Percentiles rank a stretch among this genome's conserved stretches.
Conservation (phyloP, 2,113 vertebrate species). For the Pachycephala philippinensis region DNA sequence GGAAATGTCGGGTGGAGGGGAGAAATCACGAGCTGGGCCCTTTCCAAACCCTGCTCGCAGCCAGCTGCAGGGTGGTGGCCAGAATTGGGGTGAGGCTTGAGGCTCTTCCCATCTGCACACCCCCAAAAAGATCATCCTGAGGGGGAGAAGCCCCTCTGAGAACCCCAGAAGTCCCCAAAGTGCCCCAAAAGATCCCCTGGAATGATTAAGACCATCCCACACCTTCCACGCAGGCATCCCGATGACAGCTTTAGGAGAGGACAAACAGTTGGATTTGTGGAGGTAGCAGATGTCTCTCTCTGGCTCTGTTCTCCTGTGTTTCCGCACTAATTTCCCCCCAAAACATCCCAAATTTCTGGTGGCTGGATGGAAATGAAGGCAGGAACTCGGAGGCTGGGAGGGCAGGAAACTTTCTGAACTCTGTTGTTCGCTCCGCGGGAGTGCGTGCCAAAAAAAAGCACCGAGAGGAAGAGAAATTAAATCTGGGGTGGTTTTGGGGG, state of each 20-base stretch:
- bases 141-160: rapidly evolving
- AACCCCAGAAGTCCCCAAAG: background rate
- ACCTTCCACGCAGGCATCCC: background rate
- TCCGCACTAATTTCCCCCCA: background rate
- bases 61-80: background rate
- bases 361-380: background rate
- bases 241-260: constrained; percentile 23
- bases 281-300: background rate
- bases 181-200: background rate
- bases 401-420: constrained; percentile 13
- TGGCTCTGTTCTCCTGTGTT: rapidly evolving
- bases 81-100: background rate
- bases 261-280: background rate
- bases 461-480: background rate
- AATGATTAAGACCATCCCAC: background rate
- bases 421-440: background rate
- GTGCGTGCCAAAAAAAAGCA: rapidly evolving
- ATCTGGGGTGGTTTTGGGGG: background rate
- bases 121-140: too few relatives aligned
- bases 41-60: background rate
- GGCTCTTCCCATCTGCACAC: rapidly evolving
- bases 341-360: background rate
- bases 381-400: background rate
- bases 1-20: constrained; percentile 9
- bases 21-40: background rate